Conservation (phyloP, 2,888 invertebrate species). For the Dione juno region DNA sequence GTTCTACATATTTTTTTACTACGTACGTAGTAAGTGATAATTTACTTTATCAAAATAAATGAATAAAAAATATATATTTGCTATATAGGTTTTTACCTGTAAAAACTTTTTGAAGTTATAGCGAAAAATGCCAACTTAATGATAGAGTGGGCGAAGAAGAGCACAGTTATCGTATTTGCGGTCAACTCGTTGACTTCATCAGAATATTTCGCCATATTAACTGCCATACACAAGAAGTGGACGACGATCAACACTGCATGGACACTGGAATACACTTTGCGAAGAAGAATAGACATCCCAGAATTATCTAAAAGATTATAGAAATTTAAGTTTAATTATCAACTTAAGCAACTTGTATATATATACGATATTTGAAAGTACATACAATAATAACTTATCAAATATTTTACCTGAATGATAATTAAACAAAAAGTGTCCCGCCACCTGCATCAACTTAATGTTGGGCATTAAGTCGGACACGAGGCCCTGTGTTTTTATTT, state of each 20-base stretch:
- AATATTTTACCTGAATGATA: conserved; percentile 85
- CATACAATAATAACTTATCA: neutral
- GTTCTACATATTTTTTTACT: too few species aligned
- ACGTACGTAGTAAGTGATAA: too few species aligned
- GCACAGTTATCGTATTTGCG: conserved; percentile 91
- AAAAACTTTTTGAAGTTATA: conserved; percentile 88
- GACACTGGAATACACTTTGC: conserved; percentile 84
- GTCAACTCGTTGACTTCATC: conserved; percentile 89
- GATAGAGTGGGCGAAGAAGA: conserved; percentile 91
- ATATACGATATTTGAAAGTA: neutral
- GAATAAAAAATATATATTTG: neutral
- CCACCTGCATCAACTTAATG: conserved; percentile 89
- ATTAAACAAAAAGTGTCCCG: conserved; percentile 91
- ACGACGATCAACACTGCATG: conserved; percentile 85
- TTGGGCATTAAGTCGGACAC: conserved; percentile 94
- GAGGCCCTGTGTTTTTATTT: conserved; percentile 84
- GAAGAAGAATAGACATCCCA: conserved; percentile 80
- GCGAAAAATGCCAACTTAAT: conserved; percentile 90
- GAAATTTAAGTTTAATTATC: neutral
- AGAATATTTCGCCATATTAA: conserved; percentile 88
- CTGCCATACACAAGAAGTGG: conserved; percentile 85
- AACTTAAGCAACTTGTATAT: neutral
- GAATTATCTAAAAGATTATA: conserved; percentile 62
- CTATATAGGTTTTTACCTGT: conserved; percentile 77
- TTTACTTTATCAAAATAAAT: too few species aligned